Evolutionary conservation across 2,797 vertebrate genomes (phyloP), one percentile per base, ranked within the genome.

Genomic region (Enteromius argenteus): DNA sequence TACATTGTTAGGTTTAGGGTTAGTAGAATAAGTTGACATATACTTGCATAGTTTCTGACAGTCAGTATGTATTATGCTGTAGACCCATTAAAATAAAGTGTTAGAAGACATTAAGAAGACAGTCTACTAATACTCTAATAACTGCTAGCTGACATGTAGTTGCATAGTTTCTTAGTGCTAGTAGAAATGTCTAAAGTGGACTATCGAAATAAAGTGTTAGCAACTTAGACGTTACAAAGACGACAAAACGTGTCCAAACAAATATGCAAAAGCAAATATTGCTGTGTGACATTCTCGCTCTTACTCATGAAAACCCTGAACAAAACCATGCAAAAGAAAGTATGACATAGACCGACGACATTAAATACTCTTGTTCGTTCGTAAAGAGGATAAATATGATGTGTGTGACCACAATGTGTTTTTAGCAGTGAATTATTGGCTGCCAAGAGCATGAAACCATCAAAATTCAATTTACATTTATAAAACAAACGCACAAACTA

Each of bases 331-430:
- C 49, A 37, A 56, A 75, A 56, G 11, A 56, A 56, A 77, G 58
- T 76, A 42, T 42, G 13, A 60, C 21, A 15, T 2, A 27, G 53
- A n/a, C n/a, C n/a, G n/a, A 23, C 14, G 14, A 27, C 35, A 60
- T 60, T 60, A 60, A 60, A 66, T 35, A 19, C 62, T 35, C 62
- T 7, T 1, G 30, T 64, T 64, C 62, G 7, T 64, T 32, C 5
- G 62, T 19, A 19, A 35, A 56, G 49, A 58, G 35, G 74, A 58
- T 60, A 42, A 42, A 60, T 42, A 60, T 60, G 74, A 8, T 27
- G 21, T 75, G 74, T 58, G 53, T 42, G 37, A 77, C 74, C 74
- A 77, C 53, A 77, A 27, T 77, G 53, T 77, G 53, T 77, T 77
- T 76, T 77, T 42, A 77, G 35, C 53, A 58, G 4, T 60, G 53